Evolutionary conservation across 2,113 vertebrate genomes (phyloP).

Genomic region (Collichthys lucidus): DNA sequence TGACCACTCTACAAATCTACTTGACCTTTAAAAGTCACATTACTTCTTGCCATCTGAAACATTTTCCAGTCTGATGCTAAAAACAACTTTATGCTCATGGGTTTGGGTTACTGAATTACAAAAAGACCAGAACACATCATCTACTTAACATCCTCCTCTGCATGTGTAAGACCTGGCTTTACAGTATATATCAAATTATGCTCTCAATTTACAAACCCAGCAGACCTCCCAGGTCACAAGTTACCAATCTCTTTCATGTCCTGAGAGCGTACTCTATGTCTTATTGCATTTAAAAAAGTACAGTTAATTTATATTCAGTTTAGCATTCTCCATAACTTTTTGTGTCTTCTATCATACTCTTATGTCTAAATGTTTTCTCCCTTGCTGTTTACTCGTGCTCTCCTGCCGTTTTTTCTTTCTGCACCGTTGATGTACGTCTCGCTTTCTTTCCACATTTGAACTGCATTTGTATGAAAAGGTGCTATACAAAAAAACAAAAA

Average conservation of each 20-base stretch:
- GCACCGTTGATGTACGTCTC: not conserved
- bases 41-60: not conserved
- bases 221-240: not conserved
- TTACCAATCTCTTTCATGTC: not conserved
- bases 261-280: not conserved
- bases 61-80: not conserved
- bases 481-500: not conserved
- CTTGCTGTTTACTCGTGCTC: not conserved
- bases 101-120: not conserved
- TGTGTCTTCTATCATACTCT: not conserved
- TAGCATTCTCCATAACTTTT: not conserved
- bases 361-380: too few relatives aligned
- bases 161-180: not conserved
- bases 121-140: not conserved
- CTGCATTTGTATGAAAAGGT: not conserved
- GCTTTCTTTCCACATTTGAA: not conserved
- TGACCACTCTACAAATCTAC: too few relatives aligned
- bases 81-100: not conserved
- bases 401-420: not conserved
- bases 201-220: not conserved
- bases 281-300: not conserved
- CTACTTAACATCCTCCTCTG: too few relatives aligned
- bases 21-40: slow-evolving; percentile 3
- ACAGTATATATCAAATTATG: slow-evolving; percentile 3
- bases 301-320: not conserved